Conservation (phyloP, 2,888 invertebrate genomes). For the Phrixothrix hirtus region DNA sequence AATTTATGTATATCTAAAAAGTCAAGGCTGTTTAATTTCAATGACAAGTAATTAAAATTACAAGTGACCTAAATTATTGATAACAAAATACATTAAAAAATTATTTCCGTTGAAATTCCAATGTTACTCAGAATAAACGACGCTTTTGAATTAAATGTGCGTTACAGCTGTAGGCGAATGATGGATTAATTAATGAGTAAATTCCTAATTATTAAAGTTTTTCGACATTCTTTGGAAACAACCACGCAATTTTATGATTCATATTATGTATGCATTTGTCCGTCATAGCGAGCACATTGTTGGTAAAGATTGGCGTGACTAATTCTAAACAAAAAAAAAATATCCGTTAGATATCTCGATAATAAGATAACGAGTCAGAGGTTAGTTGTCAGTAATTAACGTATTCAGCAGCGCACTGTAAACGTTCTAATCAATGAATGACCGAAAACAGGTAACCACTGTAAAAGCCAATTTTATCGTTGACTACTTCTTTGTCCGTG, state of each 20-base stretch:
- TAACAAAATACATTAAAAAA: neutral
- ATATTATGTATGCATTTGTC: conserved; percentile 6
- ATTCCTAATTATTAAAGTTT: conserved; percentile 22
- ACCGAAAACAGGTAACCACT: too few species aligned
- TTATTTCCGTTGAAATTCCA: conserved; percentile 18
- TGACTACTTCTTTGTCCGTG: too few species aligned
- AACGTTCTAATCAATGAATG: too few species aligned
- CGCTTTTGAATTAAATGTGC: conserved; percentile 18
- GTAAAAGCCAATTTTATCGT: too few species aligned
- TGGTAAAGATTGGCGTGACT: conserved; percentile 3
- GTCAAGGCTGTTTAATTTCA: neutral
- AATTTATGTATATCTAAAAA: neutral
- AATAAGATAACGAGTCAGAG: too few species aligned
- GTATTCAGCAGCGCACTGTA: too few species aligned
- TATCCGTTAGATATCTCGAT: neutral
- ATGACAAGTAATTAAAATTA: neutral
- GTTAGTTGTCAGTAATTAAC: too few species aligned
- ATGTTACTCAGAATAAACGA: conserved; percentile 6
- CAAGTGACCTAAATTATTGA: neutral
- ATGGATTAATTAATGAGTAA: conserved; percentile 24
- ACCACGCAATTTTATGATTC: conserved; percentile 17
- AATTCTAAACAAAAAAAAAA: conserved; percentile 2
- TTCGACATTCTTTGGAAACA: conserved; percentile 16
- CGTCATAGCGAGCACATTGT: too few species aligned
- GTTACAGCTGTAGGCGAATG: conserved; percentile 14